A percentile compares a stretch with the other conserved stretches of the same genome.
phyloP scores from a whole-genome alignment of 2,113 vertebrate genomes.

The Morphnarchus princeps region DNA sequence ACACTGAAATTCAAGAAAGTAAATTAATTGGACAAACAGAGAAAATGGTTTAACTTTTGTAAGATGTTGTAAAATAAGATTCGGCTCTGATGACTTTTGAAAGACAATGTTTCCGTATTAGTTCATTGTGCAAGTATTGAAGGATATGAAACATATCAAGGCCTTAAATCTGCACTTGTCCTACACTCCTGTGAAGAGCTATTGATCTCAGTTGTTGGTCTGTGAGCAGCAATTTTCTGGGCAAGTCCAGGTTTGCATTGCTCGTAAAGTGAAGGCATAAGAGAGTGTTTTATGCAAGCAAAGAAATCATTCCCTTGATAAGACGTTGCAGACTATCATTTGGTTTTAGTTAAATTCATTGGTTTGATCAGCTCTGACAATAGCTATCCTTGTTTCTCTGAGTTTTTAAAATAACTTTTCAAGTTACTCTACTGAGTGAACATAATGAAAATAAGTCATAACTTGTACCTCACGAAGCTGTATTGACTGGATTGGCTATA shows the following conservation, averaged over 20 bases:
- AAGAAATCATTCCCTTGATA: not conserved
- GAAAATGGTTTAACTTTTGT: not conserved
- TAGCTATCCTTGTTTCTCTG: not conserved
- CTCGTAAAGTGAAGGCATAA: not conserved
- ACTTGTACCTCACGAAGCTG: not conserved
- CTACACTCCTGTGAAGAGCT: not conserved
- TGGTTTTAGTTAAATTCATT: not conserved
- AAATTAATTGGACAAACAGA: not conserved
- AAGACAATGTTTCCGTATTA: not conserved
- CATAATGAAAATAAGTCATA: not conserved
- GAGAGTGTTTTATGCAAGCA: not conserved
- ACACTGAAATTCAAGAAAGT: not conserved
- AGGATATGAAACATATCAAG: not conserved
- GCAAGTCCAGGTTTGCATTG: constrained; percentile 1
- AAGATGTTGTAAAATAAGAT: not conserved
- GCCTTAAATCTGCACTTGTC: not conserved
- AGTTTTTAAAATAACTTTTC: not conserved
- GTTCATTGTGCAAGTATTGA: not conserved
- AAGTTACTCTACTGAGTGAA: not conserved
- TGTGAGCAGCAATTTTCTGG: not conserved
- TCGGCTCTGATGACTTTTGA: not conserved
- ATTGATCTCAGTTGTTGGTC: constrained; percentile 4
- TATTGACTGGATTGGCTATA: not conserved
- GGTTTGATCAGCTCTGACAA: not conserved
- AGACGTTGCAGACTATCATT: not conserved